phyloP scores from a whole-genome alignment of 2,888 invertebrate genomes.

The Apamea monoglypha region DNA sequence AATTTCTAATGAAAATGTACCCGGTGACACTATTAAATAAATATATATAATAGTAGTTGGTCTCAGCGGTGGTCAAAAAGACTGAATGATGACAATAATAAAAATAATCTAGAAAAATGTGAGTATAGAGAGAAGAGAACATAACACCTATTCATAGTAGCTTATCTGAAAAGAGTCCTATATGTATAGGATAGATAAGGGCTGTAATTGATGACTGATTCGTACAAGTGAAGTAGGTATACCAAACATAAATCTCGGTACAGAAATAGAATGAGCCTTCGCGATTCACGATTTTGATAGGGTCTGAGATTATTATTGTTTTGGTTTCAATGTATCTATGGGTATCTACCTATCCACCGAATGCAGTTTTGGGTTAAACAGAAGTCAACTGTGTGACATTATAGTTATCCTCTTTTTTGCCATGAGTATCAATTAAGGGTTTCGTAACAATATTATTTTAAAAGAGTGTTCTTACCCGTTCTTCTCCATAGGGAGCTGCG shows the following conservation, averaged over 20 bases:
- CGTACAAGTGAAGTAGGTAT: conserved; percentile 1
- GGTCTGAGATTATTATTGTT: conserved; percentile 18
- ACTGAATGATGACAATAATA: background rate
- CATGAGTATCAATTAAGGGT: background rate
- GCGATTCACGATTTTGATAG: conserved; percentile 47
- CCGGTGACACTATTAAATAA: background rate
- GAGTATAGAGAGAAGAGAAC: background rate
- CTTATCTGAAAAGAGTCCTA: background rate
- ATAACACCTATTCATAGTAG: background rate
- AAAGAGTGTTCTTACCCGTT: background rate
- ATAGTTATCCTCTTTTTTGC: background rate
- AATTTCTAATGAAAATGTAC: background rate
- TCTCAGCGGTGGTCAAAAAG: background rate
- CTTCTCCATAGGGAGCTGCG: background rate
- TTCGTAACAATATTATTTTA: background rate
- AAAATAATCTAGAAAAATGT: background rate
- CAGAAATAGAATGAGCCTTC: conserved; percentile 27
- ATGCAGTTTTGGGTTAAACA: background rate
- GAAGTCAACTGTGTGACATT: background rate
- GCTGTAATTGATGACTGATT: conserved; percentile 11
- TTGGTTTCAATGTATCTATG: conserved; percentile 6
- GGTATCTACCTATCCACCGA: background rate
- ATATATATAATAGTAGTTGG: background rate
- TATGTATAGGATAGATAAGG: background rate
- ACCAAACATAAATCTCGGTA: conserved; percentile 19